phyloP scores from a whole-genome alignment of 2,113 vertebrate genomes.

The Coracopsis vasa region DNA sequence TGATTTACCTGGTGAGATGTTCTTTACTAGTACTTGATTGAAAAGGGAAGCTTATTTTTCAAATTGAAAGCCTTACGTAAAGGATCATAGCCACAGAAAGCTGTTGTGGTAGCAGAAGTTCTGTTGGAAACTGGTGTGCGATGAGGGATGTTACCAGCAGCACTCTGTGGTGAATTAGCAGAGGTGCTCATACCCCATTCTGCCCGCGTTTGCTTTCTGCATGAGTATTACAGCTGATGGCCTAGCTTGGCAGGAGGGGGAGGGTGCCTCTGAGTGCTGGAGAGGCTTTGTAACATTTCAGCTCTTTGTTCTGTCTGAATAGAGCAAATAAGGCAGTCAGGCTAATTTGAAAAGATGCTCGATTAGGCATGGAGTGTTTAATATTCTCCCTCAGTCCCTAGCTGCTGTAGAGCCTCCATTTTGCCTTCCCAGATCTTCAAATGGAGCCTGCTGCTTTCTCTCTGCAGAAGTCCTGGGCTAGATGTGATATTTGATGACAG shows the following conservation, averaged over 20 bases:
- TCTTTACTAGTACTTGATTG: background rate
- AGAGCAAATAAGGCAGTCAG: constrained; percentile 56
- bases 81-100: background rate
- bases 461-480: background rate
- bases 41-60: background rate
- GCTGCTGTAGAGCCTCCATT: constrained; percentile 6
- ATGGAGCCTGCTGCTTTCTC: background rate
- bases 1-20: background rate
- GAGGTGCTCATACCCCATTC: background rate
- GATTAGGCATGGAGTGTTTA: constrained; percentile 57
- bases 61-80: background rate
- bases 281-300: constrained; percentile 56
- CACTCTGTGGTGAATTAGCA: background rate
- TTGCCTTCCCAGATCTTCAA: constrained; percentile 12
- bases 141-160: background rate
- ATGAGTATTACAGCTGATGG: background rate
- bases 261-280: background rate
- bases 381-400: constrained; percentile 16
- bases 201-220: background rate
- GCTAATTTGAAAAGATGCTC: constrained; percentile 62
- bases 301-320: constrained; percentile 65
- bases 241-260: background rate
- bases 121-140: background rate
- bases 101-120: background rate
- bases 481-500: background rate